Evolutionary conservation across 2,888 invertebrate genomes (phyloP), one percentile per base, ranked within the genome.

Genomic region (Hanleya hanleyi): DNA sequence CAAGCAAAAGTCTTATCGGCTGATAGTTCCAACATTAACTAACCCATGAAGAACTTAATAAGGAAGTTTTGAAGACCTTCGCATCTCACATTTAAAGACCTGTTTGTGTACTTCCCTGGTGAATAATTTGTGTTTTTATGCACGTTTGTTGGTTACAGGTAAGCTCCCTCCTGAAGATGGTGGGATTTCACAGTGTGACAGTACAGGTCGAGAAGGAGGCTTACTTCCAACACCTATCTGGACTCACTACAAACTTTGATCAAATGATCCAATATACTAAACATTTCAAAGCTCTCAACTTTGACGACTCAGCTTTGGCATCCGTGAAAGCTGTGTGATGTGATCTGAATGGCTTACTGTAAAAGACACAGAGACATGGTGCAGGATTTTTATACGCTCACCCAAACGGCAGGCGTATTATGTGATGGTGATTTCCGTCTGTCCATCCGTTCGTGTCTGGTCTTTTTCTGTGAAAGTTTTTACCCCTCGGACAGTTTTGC

Each of bases 151-250:
- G 71, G 49, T 81, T 83, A 1, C 82, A 89, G 90, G 87, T 89
- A 22, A 81, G 84, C 29, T 75, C 85, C 47, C 76, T 91, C 47
- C 83, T 91, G 29, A 90, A 89, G 74, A 90, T 90, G 51, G 77
- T 84, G 6, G 91, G 91, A n/a, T 84, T 91, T 12, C 82, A 83
- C 22, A 89, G 89, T 78, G 77, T 91, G 41, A 89, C 90, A 22
- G 89, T 92, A 1, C 92, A 92, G 81, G 90, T 92, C n/a, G 92
- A 92, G 77, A 92, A 91, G 80, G 90, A 91, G 61, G 80, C 86
- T 0, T 92, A 90, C 80, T 91, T 88, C 76, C 89, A 90, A 68
- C 90, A 91, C 78, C 85, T 92, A 77, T 88, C 88, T 5, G 91
- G 91, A 65, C 86, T 91, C 6, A 88, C 90, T 47, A 83, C 88